Base-by-base conservation (phyloP, 2,113 vertebrate genomes). In the Apistogramma diplotaenia region DNA sequence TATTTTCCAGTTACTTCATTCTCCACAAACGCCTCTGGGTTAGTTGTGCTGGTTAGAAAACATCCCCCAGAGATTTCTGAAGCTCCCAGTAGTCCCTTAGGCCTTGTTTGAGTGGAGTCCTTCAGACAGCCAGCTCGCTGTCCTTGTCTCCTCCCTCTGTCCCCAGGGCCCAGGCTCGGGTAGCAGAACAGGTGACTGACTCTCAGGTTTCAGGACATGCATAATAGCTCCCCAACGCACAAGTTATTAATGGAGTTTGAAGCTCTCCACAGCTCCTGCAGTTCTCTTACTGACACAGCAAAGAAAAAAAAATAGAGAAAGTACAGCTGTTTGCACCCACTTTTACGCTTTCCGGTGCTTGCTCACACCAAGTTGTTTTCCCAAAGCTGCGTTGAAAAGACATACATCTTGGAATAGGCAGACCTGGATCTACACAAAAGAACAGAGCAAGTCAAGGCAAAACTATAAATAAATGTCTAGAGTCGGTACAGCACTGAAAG, bases 141-240 rank as follows among this genome's bases (percentile, higher is more conserved):
- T 85, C 77, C 49, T 70, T 58, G 79, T 74, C 85, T 82, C 60
- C 46, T 73, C 53, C 53, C 53, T 61, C 33, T 2, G 58, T 87
- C 82, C 37, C 84, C 16, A 62, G 78, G 78, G 83, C 62, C 67
- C 8, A 7, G 51, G 87, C 90, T 95, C 93, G 89, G 87, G 89
- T 94, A 89, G 85, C 90, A 87, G 91, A 90, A 88, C 93, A 92
- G 89, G 89, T 92, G 87, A 87, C 87, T 76, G 55, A 60, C 85
- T 93, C 90, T 95, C 93, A 87, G 65, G 86, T 95, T 95, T 93
- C 94, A 87, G 56, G 58, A 65, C 61, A 79, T 78, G 78, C 87
- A 86, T 89, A 82, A 91, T 76, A 86, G 73, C 61, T 79, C 76
- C 76, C 88, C 51, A 59, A 81, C 59, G 74, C 91, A 89, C 85